Base-by-base conservation (phyloP, 1,140 invertebrate species). In the Triops longicaudatus region DNA sequence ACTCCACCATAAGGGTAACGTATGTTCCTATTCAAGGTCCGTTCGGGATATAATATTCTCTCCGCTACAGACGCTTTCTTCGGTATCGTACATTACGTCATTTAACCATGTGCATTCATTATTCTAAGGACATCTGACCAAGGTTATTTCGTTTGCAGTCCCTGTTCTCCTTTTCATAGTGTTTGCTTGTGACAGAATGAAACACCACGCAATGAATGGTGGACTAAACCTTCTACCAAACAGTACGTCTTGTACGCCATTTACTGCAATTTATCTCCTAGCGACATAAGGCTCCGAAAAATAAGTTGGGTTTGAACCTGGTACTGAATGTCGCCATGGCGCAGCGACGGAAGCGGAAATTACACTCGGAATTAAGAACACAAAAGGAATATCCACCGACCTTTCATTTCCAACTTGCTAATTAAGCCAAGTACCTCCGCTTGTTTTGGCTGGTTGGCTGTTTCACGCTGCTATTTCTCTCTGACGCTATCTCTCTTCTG, bases 351-450 rank as follows among this genome's bases (percentile, higher is more conserved):
- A 63, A 63, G 50, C 50, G 50, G 50, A 63, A 63, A 63, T 63
- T 63, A 22, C 50, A 63, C 0, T 22, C 10, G 10, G 17, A 63
- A 63, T 63, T 63, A 63, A 63, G 50, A 63, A 63, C 14, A 22
- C 50, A 17, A 9, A 63, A 22, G 50, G 14, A 63, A n/a, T 22
- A 63, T 63, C 14, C 10, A 63, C 17, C 14, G 50, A 17, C 22
- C 50, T 63, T 63, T 63, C 50, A 63, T 63, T 63, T 63, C 50
- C 17, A 63, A 63, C 50, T 63, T 63, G 50, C 50, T 63, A 63
- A 63, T 63, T 63, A 63, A 63, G 50, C 50, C 50, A 63, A 63
- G 50, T 63, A 63, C 50, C 17, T 9, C 50, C 50, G 50, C 50
- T 63, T 63, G 50, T 63, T n/a, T 63, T n/a, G n/a, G 22, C 6